A percentile compares a stretch with the other conserved stretches of the same genome.
These are phyloP conservation scores for Lordiphosa mommai DNA, from an alignment of 1,140 invertebrate genomes.

Conservation along the genomic window DNA sequence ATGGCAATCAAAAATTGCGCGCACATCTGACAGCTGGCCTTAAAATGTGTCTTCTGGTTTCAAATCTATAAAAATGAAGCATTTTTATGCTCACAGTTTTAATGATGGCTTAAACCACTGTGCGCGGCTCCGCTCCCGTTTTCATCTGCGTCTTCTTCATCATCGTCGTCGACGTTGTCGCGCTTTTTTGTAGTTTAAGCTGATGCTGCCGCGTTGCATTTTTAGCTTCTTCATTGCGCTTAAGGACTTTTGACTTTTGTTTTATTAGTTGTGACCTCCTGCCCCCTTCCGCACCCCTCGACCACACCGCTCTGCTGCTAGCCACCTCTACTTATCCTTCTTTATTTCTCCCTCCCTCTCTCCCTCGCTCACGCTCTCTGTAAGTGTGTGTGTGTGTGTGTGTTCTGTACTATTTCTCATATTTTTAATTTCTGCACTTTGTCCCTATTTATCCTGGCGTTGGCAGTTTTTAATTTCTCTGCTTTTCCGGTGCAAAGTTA, in stretches of 20 bases:
- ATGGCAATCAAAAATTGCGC: too few relatives aligned
- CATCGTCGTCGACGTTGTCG: constrained; percentile 5
- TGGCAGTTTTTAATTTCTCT: constrained; percentile 78
- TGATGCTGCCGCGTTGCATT: constrained; percentile 65
- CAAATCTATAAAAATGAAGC: too few relatives aligned
- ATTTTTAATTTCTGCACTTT: constrained; percentile 78
- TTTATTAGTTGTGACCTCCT: constrained; percentile 72
- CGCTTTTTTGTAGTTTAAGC: constrained; percentile 67
- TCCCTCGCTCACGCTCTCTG: constrained; percentile 11
- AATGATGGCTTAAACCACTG: neutral
- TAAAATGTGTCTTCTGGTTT: too few relatives aligned
- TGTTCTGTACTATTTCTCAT: constrained; percentile 68
- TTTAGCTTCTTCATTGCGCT: constrained; percentile 78
- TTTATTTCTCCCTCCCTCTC: neutral
- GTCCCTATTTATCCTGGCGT: constrained; percentile 78
- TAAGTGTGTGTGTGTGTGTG: constrained; percentile 15
- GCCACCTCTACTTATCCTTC: constrained; percentile 43
- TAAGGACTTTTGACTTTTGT: constrained; percentile 79
- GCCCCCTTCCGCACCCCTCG: neutral
- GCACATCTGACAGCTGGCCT: too few relatives aligned
- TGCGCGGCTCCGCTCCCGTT: too few relatives aligned
- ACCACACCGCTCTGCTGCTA: neutral
- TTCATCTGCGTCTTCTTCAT: neutral
- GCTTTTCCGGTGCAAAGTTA: constrained; percentile 78
- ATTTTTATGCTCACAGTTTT: too few relatives aligned